These are phyloP conservation scores for Charadrius vociferus DNA, from an alignment of 2,113 vertebrate genomes.

Conservation along the genomic window DNA sequence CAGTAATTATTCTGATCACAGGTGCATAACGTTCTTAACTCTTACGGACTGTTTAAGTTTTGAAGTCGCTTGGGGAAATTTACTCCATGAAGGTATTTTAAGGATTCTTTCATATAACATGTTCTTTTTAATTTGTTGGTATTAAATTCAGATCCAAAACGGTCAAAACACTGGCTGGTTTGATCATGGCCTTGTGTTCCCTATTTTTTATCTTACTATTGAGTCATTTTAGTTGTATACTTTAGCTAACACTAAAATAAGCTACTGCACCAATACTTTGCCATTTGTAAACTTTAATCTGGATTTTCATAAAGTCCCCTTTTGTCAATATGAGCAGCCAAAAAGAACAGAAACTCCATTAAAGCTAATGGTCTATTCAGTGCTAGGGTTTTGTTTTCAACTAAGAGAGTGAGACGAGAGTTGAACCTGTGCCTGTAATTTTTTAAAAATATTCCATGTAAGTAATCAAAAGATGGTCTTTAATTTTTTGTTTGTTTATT, in stretches of 20 bases:
- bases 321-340: background rate
- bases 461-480: background rate
- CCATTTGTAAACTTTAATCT: background rate
- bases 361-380: background rate
- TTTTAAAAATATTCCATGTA: background rate
- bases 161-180: background rate
- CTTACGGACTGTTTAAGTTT: background rate
- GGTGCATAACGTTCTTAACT: background rate
- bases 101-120: background rate
- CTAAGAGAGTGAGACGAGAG: background rate
- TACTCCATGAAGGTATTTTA: background rate
- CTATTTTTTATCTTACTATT: background rate
- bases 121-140: background rate
- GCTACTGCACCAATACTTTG: background rate
- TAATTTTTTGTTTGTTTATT: background rate
- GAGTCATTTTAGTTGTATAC: background rate
- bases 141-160: background rate
- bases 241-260: background rate
- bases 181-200: background rate
- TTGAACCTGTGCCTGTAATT: background rate
- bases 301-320: background rate
- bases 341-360: background rate
- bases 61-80: background rate
- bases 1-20: background rate
- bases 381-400: background rate